Conservation (phyloP, 2,797 vertebrate species). For the Morus bassanus region DNA sequence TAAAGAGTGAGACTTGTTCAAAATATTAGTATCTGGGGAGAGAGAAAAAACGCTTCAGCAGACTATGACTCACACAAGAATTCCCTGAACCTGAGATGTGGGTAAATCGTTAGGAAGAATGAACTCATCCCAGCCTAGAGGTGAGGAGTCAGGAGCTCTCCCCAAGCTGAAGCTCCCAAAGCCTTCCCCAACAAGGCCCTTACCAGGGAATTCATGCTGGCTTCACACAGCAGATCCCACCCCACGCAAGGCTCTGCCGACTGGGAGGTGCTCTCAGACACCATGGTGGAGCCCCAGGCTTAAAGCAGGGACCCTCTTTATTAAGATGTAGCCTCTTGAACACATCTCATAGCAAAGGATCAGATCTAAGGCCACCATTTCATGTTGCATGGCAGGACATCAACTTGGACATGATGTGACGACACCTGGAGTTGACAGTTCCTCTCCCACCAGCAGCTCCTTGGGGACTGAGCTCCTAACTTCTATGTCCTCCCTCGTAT, state of each 20-base stretch:
- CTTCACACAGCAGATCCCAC: neutral
- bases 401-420: neutral
- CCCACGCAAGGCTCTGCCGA: neutral
- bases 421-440: neutral
- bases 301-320: neutral
- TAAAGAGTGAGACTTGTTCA: constrained; percentile 29
- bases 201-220: neutral
- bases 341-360: neutral
- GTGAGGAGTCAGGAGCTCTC: neutral
- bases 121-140: constrained; percentile 22
- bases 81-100: constrained; percentile 35
- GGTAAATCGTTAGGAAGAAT: neutral
- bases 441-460: neutral
- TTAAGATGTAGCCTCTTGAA: accelerated
- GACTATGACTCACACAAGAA: constrained; percentile 26
- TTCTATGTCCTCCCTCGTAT: accelerated
- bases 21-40: constrained; percentile 37
- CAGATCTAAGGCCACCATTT: neutral
- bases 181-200: neutral
- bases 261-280: neutral
- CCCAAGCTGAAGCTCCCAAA: neutral
- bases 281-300: neutral
- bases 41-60: neutral
- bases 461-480: neutral
- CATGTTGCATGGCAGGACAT: neutral